Percentiles rank a stretch among this genome's conserved stretches.
These are phyloP conservation scores for Papilio elwesi DNA, from an alignment of 2,888 invertebrate species.

Conservation along the genomic window DNA sequence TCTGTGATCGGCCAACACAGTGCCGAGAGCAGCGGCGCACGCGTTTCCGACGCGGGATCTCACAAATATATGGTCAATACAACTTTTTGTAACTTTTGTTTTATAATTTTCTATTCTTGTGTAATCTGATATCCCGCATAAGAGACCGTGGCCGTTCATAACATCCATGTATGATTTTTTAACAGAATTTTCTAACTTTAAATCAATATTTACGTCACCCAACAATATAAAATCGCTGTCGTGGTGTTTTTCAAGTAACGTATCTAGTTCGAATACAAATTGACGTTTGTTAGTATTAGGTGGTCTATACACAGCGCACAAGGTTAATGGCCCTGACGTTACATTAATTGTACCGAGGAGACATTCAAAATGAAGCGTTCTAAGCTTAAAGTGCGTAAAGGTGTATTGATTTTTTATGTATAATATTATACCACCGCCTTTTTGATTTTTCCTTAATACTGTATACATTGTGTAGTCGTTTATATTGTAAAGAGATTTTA, in stretches of 20 bases:
- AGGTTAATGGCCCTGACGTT: not conserved
- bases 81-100: constrained; percentile 29
- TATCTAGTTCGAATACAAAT: not conserved
- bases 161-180: constrained; percentile 29
- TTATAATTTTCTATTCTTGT: constrained; percentile 27
- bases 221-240: constrained; percentile 10
- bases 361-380: too few relatives aligned
- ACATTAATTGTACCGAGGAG: not conserved
- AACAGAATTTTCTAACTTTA: not conserved
- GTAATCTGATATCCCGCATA: constrained; percentile 29
- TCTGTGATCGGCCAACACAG: not conserved
- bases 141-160: constrained; percentile 20
- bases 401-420: constrained; percentile 36
- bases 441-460: constrained; percentile 35
- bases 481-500: constrained; percentile 34
- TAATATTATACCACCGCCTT: constrained; percentile 39
- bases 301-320: constrained; percentile 8
- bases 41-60: constrained; percentile 1
- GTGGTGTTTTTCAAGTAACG: not conserved
- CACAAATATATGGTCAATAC: constrained; percentile 13
- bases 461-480: constrained; percentile 37
- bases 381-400: constrained; percentile 17
- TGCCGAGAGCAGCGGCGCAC: constrained; percentile 7
- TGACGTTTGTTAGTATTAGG: constrained; percentile 5
- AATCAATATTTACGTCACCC: constrained; percentile 11